A percentile compares a stretch with the other conserved stretches of the same genome.
phyloP scores from a whole-genome alignment of 1,140 invertebrate genomes.

The Tribolium castaneum region DNA sequence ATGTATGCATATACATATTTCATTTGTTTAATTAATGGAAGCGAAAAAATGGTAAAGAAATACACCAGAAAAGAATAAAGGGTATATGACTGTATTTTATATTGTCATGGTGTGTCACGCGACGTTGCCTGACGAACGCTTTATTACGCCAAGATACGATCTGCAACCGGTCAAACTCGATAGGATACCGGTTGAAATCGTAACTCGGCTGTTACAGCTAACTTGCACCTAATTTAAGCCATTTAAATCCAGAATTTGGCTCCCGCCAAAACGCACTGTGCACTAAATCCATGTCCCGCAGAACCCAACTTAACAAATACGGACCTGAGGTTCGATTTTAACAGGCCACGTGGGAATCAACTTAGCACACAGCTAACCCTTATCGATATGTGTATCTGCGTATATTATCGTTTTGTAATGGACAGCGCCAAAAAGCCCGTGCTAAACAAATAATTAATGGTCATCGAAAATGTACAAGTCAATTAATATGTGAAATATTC shows the following conservation, averaged over 20 bases:
- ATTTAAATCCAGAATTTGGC: not conserved
- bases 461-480: slow-evolving; percentile 35
- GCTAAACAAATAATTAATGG: slow-evolving; percentile 38
- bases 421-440: slow-evolving; percentile 21
- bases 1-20: slow-evolving; percentile 53
- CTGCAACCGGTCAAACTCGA: slow-evolving; percentile 54
- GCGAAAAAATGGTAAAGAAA: slow-evolving; percentile 49
- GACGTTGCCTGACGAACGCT: slow-evolving; percentile 53
- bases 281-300: slow-evolving; percentile 1
- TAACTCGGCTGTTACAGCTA: slow-evolving; percentile 37
- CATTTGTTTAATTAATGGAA: slow-evolving; percentile 56
- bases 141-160: slow-evolving; percentile 54
- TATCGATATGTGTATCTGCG: slow-evolving; percentile 38
- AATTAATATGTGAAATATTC: slow-evolving; percentile 34
- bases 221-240: slow-evolving; percentile 31
- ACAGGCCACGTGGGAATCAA: slow-evolving; percentile 29
- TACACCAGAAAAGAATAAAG: slow-evolving; percentile 53
- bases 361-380: slow-evolving; percentile 27
- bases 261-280: not conserved
- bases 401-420: slow-evolving; percentile 39
- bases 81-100: slow-evolving; percentile 57
- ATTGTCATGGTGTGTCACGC: slow-evolving; percentile 56
- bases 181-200: slow-evolving; percentile 41
- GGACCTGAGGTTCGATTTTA: slow-evolving; percentile 32
- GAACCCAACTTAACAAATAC: slow-evolving; percentile 14